A percentile compares a stretch with the other conserved stretches of the same genome.
These are phyloP conservation scores for Atherinosoma microstoma DNA, from an alignment of 2,797 vertebrate genomes.

Conservation along the genomic window DNA sequence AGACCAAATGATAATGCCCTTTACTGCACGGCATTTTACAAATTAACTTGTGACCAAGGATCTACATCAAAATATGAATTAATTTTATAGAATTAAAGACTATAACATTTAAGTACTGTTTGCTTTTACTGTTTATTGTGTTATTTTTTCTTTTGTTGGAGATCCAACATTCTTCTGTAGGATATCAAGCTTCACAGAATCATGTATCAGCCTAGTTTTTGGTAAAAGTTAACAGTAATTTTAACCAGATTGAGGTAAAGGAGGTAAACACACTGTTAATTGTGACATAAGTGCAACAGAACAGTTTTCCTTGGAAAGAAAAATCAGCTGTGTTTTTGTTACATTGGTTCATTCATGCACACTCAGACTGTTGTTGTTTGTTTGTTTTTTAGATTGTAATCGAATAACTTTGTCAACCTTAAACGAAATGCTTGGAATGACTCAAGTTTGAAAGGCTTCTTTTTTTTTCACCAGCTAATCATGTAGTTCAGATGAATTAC, in stretches of 20 bases:
- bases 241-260: background rate
- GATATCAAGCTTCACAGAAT: background rate
- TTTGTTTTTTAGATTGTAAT: conserved; percentile 24
- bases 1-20: conserved; percentile 15
- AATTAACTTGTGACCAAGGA: conserved; percentile 21
- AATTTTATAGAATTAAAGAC: conserved; percentile 6
- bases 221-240: background rate
- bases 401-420: conserved; percentile 38
- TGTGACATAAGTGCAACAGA: conserved; percentile 16
- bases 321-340: conserved; percentile 15
- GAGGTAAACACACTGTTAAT: background rate
- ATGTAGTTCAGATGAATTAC: conserved; percentile 38
- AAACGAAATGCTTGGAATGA: background rate
- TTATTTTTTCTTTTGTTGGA: background rate
- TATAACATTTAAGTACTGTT: conserved; percentile 9
- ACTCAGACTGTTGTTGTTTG: conserved; percentile 4
- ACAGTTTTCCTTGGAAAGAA: conserved; percentile 5
- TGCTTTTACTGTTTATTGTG: conserved; percentile 6
- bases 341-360: conserved; percentile 32
- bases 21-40: conserved; percentile 25
- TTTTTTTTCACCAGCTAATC: conserved; percentile 17
- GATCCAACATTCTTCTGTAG: background rate
- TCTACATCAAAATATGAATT: conserved; percentile 12
- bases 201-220: background rate
- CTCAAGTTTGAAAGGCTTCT: conserved; percentile 25